Evolutionary conservation across 2,113 vertebrate genomes (phyloP).

Genomic region (Eurystomus gularis): DNA sequence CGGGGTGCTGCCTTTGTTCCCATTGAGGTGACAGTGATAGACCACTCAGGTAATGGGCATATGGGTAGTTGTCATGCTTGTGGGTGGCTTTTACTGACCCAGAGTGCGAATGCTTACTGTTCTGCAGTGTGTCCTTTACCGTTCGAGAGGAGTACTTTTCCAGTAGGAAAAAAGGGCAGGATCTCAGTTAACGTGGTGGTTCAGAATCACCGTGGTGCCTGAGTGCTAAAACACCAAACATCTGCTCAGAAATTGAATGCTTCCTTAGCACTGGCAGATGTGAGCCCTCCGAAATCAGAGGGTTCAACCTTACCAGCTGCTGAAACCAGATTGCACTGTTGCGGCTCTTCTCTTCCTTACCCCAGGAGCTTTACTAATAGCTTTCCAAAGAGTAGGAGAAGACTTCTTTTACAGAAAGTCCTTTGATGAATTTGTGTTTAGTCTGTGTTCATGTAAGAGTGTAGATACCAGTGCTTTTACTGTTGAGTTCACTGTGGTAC

Average conservation of each 20-base stretch:
- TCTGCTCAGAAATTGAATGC: not conserved
- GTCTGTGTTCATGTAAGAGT: not conserved
- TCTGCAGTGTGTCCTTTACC: no score
- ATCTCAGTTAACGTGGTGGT: not conserved
- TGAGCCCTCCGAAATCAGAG: not conserved
- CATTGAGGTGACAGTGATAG: fast-evolving
- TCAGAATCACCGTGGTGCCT: not conserved
- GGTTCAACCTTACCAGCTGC: not conserved
- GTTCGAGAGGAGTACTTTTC: not conserved
- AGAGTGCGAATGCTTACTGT: not conserved
- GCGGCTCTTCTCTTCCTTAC: not conserved
- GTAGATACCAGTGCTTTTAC: fast-evolving
- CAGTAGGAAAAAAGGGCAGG: not conserved
- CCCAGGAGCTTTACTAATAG: not conserved
- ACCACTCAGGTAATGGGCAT: not conserved
- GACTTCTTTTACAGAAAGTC: not conserved
- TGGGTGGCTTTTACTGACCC: not conserved
- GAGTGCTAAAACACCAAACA: not conserved
- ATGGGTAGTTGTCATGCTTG: fast-evolving
- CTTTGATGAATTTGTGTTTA: not conserved
- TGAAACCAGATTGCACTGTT: not conserved
- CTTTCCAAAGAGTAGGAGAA: not conserved
- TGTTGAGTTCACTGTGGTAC: not conserved
- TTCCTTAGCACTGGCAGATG: not conserved
- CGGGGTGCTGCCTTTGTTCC: not conserved